Evolutionary conservation across 2,797 vertebrate genomes (phyloP).

Genomic region (Atherinosoma microstoma): DNA sequence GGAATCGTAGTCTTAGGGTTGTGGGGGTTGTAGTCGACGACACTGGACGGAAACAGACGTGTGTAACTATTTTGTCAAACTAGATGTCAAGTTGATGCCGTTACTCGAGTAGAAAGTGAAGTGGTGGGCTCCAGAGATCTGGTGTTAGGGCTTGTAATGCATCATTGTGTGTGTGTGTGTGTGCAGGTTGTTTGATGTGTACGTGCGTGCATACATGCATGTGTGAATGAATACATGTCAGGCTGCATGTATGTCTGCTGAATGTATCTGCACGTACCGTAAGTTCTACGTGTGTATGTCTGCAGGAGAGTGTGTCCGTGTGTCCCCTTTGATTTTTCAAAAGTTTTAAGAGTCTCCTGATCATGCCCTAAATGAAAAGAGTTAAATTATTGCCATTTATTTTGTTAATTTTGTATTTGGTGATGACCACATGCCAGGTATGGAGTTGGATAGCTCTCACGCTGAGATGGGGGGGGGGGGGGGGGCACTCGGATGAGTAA

Average conservation of each 20-base stretch:
- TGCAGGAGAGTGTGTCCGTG: slow-evolving; percentile 12
- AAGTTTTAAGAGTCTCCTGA: slow-evolving; percentile 28
- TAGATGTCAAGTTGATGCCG: slow-evolving; percentile 40
- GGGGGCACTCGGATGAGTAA: slow-evolving; percentile 45
- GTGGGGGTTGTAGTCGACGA: slow-evolving; percentile 31
- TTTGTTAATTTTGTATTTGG: slow-evolving; percentile 30
- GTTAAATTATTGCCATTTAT: slow-evolving; percentile 9
- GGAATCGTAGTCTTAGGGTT: slow-evolving; percentile 51
- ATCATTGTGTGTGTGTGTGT: slow-evolving; percentile 29
- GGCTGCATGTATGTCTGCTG: slow-evolving; percentile 68
- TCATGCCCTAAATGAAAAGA: slow-evolving; percentile 13
- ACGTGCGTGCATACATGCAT: slow-evolving; percentile 37
- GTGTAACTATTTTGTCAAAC: slow-evolving; percentile 34
- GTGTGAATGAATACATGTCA: slow-evolving; percentile 46
- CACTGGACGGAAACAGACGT: slow-evolving; percentile 44
- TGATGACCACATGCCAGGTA: slow-evolving; percentile 28
- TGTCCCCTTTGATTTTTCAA: slow-evolving; percentile 34
- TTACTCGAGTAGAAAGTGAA: slow-evolving; percentile 14
- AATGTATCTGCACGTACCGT: slow-evolving; percentile 66
- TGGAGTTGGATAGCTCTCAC: too few relatives aligned
- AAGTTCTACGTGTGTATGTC: slow-evolving; percentile 13
- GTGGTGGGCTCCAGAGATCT: slow-evolving; percentile 25
- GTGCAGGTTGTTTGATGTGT: not conserved
- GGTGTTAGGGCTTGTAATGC: slow-evolving; percentile 26
- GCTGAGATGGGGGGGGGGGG: too few relatives aligned